Percentiles rank a stretch among this genome's conserved stretches.
These are phyloP conservation scores for Silvanus unidentatus DNA, from an alignment of 2,888 invertebrate species.

Conservation along the genomic window DNA sequence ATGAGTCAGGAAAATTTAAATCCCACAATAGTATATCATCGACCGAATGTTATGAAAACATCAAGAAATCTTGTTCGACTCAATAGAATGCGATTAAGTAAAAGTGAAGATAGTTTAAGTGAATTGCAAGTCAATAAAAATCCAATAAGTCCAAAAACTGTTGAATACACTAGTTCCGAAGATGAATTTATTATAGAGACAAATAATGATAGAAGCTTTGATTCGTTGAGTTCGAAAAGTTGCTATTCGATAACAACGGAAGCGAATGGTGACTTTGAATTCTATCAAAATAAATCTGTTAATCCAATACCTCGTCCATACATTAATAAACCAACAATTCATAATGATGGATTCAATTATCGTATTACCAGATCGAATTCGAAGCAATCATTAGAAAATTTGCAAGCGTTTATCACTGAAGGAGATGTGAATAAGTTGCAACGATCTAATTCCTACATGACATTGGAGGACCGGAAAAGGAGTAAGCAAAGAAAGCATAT, in stretches of 20 bases:
- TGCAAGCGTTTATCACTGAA: slow-evolving; percentile 34
- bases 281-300: slow-evolving; percentile 46
- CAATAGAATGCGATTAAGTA: slow-evolving; percentile 35
- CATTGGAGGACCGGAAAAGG: slow-evolving; percentile 31
- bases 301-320: background rate
- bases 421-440: slow-evolving; percentile 23
- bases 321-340: slow-evolving; percentile 8
- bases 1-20: slow-evolving; percentile 31
- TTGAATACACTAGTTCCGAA: slow-evolving; percentile 3
- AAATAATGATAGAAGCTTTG: slow-evolving; percentile 30
- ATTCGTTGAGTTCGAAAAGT: slow-evolving; percentile 42
- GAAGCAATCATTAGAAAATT: slow-evolving; percentile 40
- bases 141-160: background rate
- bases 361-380: slow-evolving; percentile 39
- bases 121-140: slow-evolving; percentile 26
- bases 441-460: slow-evolving; percentile 39
- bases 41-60: slow-evolving; percentile 24
- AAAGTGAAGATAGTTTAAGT: slow-evolving; percentile 41
- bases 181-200: slow-evolving; percentile 11
- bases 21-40: slow-evolving; percentile 15
- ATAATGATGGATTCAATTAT: slow-evolving; percentile 19
- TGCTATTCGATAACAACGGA: slow-evolving; percentile 57
- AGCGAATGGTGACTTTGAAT: slow-evolving; percentile 60
- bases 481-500: slow-evolving; percentile 17
- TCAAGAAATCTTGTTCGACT: slow-evolving; percentile 31